A percentile compares a stretch with the other conserved stretches of the same genome.
Conservation (phyloP, 1,140 invertebrate genomes). For the Drosophila pallidifrons region DNA sequence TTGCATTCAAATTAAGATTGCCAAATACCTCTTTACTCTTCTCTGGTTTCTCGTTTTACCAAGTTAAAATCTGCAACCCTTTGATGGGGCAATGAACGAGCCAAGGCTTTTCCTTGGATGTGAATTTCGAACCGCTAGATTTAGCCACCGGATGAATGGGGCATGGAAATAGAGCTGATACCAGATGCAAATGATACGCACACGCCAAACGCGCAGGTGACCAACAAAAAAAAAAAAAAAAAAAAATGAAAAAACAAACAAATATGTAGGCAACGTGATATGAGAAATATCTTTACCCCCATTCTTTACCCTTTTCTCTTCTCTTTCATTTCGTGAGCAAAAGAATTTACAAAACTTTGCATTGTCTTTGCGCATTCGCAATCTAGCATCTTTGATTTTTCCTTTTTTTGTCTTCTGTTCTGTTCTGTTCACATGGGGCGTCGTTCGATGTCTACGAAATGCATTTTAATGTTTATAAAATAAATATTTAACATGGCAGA, state of each 20-base stretch:
- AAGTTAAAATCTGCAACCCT: not conserved
- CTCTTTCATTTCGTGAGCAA: not conserved
- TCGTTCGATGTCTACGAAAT: slow-evolving; percentile 14
- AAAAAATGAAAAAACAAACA: not conserved
- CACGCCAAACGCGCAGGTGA: slow-evolving; percentile 74
- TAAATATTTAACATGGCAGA: slow-evolving; percentile 51
- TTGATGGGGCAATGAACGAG: slow-evolving; percentile 56
- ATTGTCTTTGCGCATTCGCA: slow-evolving; percentile 19
- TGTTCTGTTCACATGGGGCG: slow-evolving; percentile 11
- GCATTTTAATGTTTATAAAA: slow-evolving; percentile 48
- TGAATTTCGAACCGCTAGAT: slow-evolving; percentile 55
- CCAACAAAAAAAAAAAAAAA: slow-evolving; percentile 22
- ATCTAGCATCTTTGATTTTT: not conserved
- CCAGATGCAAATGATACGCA: slow-evolving; percentile 50
- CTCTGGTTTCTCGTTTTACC: not conserved
- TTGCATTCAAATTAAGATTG: slow-evolving; percentile 55
- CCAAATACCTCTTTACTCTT: not conserved
- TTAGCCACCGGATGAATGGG: slow-evolving; percentile 37
- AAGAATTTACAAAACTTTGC: slow-evolving; percentile 24
- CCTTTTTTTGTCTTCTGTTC: slow-evolving; percentile 2
- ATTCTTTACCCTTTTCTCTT: not conserved
- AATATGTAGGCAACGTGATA: slow-evolving; percentile 65
- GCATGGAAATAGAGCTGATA: slow-evolving; percentile 42
- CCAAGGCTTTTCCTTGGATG: slow-evolving; percentile 71
- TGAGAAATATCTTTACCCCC: not conserved